These are phyloP conservation scores for Syritta pipiens DNA, from an alignment of 2,888 invertebrate genomes.

Conservation along the genomic window DNA sequence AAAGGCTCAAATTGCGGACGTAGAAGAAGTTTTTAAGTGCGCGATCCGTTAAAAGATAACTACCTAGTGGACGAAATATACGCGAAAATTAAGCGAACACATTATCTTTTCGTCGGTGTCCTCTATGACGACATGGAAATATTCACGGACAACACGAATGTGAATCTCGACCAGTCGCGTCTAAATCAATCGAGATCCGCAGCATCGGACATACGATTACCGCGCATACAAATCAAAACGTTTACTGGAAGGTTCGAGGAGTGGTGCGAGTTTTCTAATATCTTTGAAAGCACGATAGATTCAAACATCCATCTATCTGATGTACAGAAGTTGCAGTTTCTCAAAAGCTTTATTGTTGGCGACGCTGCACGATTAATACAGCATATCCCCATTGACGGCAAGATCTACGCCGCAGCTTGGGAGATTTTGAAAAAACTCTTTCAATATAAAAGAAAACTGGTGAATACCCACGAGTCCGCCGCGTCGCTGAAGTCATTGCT, in stretches of 20 bases:
- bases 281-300: conserved; percentile 21
- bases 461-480: conserved; percentile 12
- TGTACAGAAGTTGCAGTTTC: conserved; percentile 18
- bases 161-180: too few species aligned
- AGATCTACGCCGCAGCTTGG: conserved; percentile 17
- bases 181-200: too few species aligned
- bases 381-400: too few species aligned
- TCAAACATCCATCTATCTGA: conserved; percentile 23
- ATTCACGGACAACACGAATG: too few species aligned
- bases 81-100: conserved; percentile 6
- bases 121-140: not conserved
- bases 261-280: conserved; percentile 23
- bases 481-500: not conserved
- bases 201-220: too few species aligned
- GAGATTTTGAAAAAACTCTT: conserved; percentile 7
- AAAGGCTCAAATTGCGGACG: conserved; percentile 16
- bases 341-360: conserved; percentile 2
- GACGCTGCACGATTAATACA: too few species aligned
- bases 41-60: conserved; percentile 8
- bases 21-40: not conserved
- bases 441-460: conserved; percentile 30
- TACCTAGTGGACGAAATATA: conserved; percentile 1
- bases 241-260: too few species aligned
- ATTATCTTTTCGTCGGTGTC: conserved; percentile 5
- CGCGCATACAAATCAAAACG: too few species aligned